Percentiles rank a stretch among this genome's conserved stretches.
phyloP scores from a whole-genome alignment of 1,140 invertebrate species.

The Pseudomyrmex sp. region DNA sequence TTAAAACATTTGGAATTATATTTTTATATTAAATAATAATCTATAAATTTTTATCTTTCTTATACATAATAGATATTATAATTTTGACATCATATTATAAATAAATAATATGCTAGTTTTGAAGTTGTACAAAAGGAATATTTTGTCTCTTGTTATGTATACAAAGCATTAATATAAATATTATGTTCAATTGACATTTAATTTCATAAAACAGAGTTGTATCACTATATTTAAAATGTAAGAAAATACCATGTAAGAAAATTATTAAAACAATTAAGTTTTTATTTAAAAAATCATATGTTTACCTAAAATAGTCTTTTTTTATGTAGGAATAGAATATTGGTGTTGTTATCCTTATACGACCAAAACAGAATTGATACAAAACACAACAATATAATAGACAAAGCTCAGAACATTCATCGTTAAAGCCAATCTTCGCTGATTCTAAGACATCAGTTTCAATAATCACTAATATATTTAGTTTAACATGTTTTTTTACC shows the following conservation, averaged over 20 bases:
- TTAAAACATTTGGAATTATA: not conserved
- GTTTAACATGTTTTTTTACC: constrained; percentile 62
- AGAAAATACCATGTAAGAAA: not conserved
- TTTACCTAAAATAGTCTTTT: not conserved
- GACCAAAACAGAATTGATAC: not conserved
- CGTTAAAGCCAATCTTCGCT: not conserved
- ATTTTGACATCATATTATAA: not conserved
- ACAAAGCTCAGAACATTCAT: not conserved
- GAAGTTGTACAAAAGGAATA: constrained; percentile 9
- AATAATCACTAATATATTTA: constrained; percentile 10
- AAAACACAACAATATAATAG: not conserved
- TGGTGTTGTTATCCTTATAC: not conserved
- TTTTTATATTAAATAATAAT: too few species aligned
- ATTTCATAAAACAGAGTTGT: not conserved
- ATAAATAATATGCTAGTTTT: not conserved
- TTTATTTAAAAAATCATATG: not conserved
- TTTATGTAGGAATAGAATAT: not conserved
- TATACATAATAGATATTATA: not conserved
- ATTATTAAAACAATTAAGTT: not conserved
- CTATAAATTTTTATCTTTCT: not conserved
- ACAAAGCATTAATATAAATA: not conserved
- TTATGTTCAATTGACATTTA: not conserved
- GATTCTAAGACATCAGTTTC: not conserved
- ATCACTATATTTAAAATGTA: not conserved
- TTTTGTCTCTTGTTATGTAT: not conserved